phyloP scores from a whole-genome alignment of 2,797 vertebrate species.

The Garrulus glandarius region DNA sequence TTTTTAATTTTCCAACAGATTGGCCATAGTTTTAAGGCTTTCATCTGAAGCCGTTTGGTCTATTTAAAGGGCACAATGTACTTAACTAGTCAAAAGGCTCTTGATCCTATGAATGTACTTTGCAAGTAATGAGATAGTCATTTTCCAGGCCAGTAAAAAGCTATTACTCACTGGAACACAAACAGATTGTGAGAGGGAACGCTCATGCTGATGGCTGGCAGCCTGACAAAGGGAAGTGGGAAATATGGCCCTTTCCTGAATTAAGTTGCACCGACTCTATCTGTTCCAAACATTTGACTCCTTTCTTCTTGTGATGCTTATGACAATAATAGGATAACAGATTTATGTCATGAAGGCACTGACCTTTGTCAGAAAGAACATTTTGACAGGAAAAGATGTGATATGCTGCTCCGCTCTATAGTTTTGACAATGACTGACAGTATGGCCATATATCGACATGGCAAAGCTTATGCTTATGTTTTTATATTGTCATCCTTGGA shows the following conservation, averaged over 20 bases:
- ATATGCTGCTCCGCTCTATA: not conserved
- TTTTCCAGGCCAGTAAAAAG: constrained; percentile 58
- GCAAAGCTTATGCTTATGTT: constrained; percentile 2
- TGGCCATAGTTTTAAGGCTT: not conserved
- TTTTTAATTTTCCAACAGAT: constrained; percentile 35
- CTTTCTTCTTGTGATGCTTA: constrained; percentile 55
- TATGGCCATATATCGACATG: not conserved
- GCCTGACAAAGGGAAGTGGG: constrained; percentile 9
- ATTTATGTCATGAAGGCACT: constrained; percentile 63
- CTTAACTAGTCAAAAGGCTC: constrained; percentile 50
- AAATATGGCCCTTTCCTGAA: constrained; percentile 12
- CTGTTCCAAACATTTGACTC: constrained; percentile 50
- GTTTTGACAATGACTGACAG: constrained; percentile 70
- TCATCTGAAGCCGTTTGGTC: not conserved
- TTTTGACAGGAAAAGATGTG: constrained; percentile 53
- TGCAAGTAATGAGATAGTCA: constrained; percentile 26
- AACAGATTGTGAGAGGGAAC: constrained; percentile 29
- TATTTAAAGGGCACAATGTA: not conserved
- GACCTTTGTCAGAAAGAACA: constrained; percentile 70
- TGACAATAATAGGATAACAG: constrained; percentile 64
- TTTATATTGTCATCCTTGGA: constrained; percentile 54
- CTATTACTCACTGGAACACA: constrained; percentile 42
- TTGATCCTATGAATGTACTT: constrained; percentile 23
- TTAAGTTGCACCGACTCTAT: not conserved
- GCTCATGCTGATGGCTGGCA: not conserved